A percentile compares a stretch with the other conserved stretches of the same genome.
Conservation (phyloP, 2,888 invertebrate species). For the Stenodema calcarata region DNA sequence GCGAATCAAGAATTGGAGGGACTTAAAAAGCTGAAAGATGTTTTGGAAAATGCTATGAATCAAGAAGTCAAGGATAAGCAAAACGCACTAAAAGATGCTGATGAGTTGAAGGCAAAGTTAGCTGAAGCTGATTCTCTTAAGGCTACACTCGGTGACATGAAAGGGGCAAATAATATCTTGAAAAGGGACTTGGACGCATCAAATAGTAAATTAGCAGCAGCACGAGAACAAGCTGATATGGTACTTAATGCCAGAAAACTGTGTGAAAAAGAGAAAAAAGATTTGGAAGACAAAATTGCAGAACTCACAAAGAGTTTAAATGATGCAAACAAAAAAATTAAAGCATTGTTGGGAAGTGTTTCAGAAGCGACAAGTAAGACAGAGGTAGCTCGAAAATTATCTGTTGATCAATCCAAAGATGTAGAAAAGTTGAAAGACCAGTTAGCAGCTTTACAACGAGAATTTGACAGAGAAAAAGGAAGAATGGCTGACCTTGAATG, state of each 20-base stretch:
- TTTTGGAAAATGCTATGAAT: slow-evolving; percentile 1
- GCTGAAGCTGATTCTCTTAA: slow-evolving; percentile 17
- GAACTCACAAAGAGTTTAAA: not conserved
- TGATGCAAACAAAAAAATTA: not conserved
- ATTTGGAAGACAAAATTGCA: slow-evolving; percentile 20
- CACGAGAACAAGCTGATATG: slow-evolving; percentile 2
- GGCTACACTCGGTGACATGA: not conserved
- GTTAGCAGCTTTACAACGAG: slow-evolving; percentile 9
- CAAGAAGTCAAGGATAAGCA: not conserved
- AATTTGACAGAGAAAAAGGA: slow-evolving; percentile 7
- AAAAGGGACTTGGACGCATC: slow-evolving; percentile 9
- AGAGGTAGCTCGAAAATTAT: not conserved
- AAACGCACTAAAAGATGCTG: not conserved
- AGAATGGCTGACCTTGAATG: slow-evolving; percentile 32
- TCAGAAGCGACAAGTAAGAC: not conserved
- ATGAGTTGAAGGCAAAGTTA: slow-evolving; percentile 23
- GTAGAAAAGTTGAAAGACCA: slow-evolving; percentile 35
- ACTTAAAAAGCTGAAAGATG: slow-evolving; percentile 39
- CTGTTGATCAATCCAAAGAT: slow-evolving; percentile 12
- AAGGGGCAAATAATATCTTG: not conserved
- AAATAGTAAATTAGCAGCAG: not conserved
- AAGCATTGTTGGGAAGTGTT: not conserved
- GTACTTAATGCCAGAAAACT: not conserved
- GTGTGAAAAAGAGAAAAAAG: slow-evolving; percentile 17
- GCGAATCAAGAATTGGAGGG: not conserved